phyloP scores from a whole-genome alignment of 2,888 invertebrate genomes.

The Tholera decimalis region DNA sequence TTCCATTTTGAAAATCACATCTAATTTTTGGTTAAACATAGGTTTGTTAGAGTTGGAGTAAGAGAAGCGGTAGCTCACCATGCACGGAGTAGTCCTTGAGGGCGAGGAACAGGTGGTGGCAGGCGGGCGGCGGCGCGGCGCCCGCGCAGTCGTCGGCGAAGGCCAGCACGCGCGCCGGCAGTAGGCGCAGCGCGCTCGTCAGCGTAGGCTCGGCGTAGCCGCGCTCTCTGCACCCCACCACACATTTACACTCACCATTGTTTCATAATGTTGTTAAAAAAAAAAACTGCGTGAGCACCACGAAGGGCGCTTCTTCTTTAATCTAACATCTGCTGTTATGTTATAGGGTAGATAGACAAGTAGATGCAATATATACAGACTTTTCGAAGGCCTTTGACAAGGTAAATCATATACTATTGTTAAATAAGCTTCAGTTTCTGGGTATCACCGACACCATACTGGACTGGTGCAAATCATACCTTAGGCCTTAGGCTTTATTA shows the following conservation, averaged over 20 bases:
- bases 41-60: too few species aligned
- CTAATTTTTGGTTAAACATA: too few species aligned
- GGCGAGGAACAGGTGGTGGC: constrained; percentile 50
- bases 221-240: constrained; percentile 69
- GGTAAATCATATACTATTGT: neutral
- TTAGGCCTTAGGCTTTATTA: too few species aligned
- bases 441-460: neutral
- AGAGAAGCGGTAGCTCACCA: constrained; percentile 53
- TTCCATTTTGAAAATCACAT: too few species aligned
- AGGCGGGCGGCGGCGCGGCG: constrained; percentile 48
- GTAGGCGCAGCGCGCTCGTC: constrained; percentile 72
- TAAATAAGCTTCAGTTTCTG: neutral
- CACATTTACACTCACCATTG: too few species aligned
- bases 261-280: too few species aligned
- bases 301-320: too few species aligned
- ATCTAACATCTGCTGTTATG: too few species aligned
- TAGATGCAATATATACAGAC: too few species aligned
- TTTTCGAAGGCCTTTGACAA: neutral
- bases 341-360: too few species aligned
- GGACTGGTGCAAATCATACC: neutral
- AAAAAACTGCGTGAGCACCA: too few species aligned
- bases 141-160: constrained; percentile 53
- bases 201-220: constrained; percentile 68
- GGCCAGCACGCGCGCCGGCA: constrained; percentile 71
- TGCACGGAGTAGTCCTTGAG: constrained; percentile 33